A percentile compares a stretch with the other conserved stretches of the same genome.
Evolutionary conservation across 1,140 invertebrate species (phyloP).

Genomic region (Ctenoplectra terminalis): DNA sequence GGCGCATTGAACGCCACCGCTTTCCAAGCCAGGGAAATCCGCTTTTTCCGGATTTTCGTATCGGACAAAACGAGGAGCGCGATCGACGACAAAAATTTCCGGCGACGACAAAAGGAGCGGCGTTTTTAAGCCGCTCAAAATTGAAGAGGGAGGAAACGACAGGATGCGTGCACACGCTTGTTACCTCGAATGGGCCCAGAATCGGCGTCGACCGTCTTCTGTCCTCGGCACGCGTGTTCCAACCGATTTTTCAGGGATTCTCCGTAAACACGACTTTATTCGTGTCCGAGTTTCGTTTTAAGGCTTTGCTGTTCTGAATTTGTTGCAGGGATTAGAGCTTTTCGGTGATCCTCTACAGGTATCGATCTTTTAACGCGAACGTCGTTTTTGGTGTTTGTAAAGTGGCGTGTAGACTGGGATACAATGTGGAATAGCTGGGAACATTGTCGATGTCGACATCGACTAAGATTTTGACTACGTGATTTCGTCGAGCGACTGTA

Average conservation of each 20-base stretch:
- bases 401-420: too few species aligned
- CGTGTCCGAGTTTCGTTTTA: background rate
- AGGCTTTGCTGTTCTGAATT: slow-evolving; percentile 4
- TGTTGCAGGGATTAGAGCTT: background rate
- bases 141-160: background rate
- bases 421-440: too few species aligned
- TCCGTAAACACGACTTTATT: slow-evolving; percentile 48
- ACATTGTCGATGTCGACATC: too few species aligned
- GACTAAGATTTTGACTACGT: too few species aligned
- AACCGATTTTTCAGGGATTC: slow-evolving; percentile 4
- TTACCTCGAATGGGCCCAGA: slow-evolving; percentile 11
- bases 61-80: slow-evolving; percentile 10
- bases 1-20: slow-evolving; percentile 44
- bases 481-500: too few species aligned
- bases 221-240: slow-evolving; percentile 38
- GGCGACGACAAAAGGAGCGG: slow-evolving; percentile 15
- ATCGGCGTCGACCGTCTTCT: background rate
- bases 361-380: background rate
- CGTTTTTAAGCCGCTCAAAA: slow-evolving; percentile 23
- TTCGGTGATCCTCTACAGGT: background rate
- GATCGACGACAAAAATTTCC: slow-evolving; percentile 17
- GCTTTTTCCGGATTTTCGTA: slow-evolving; percentile 63
- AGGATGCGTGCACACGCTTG: background rate
- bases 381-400: background rate
- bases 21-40: slow-evolving; percentile 58